These are phyloP conservation scores for Aphidius gifuensis DNA, from an alignment of 1,140 invertebrate species.

Conservation along the genomic window DNA sequence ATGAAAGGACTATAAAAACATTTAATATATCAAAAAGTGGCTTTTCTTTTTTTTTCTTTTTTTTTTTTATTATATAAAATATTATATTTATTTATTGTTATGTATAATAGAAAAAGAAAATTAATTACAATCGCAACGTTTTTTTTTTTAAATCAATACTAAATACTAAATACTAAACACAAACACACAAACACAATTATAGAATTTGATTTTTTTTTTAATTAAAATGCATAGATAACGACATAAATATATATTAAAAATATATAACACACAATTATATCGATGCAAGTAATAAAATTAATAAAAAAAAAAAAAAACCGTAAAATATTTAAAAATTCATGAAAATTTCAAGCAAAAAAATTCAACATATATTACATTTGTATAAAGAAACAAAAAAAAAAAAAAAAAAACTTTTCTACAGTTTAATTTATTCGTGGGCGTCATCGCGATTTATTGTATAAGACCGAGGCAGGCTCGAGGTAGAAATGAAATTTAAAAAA, in stretches of 20 bases:
- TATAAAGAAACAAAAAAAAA: slow-evolving; percentile 49
- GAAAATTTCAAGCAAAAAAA: slow-evolving; percentile 9
- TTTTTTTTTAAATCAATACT: no score
- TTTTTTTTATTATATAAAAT: slow-evolving; percentile 42
- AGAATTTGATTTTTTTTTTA: no score
- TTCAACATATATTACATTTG: slow-evolving; percentile 51
- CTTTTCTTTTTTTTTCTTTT: slow-evolving; percentile 30
- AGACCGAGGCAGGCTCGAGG: slow-evolving; percentile 25
- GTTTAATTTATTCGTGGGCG: slow-evolving; percentile 43
- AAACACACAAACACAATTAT: no score
- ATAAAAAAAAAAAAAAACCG: slow-evolving; percentile 19
- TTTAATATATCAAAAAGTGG: slow-evolving; percentile 14
- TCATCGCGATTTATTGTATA: slow-evolving; percentile 15
- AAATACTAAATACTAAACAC: no score
- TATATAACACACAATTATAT: slow-evolving; percentile 34
- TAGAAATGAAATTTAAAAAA: slow-evolving; percentile 13
- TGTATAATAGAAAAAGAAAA: no score
- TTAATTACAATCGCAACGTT: no score
- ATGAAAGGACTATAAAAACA: slow-evolving; percentile 9
- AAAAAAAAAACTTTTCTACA: no score
- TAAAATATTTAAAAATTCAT: slow-evolving; percentile 1
- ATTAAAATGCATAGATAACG: no score
- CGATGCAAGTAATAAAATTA: slow-evolving; percentile 28
- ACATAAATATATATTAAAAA: slow-evolving; percentile 38
- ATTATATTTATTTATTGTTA: slow-evolving; percentile 1